Evolutionary conservation across 2,113 vertebrate genomes (phyloP).

Genomic region (Albula goreensis): DNA sequence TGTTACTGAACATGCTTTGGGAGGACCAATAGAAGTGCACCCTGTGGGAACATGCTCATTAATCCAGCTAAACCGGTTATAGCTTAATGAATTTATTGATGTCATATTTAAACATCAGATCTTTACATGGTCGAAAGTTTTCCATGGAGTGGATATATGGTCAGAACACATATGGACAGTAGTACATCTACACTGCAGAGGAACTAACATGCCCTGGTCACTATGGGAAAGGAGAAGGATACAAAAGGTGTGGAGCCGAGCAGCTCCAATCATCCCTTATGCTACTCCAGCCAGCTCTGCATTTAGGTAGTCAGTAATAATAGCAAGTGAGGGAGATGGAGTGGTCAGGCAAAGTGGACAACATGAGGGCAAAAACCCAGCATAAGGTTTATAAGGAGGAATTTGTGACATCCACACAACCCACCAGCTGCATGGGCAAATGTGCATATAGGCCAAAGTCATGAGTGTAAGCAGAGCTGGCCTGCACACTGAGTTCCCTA

Average conservation of each 20-base stretch:
- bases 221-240: not conserved
- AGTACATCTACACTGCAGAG: not conserved
- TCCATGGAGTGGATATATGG: too few species aligned
- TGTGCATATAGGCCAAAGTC: too few species aligned
- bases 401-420: too few species aligned
- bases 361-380: too few species aligned
- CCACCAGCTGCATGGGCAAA: too few species aligned
- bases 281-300: not conserved
- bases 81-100: not conserved
- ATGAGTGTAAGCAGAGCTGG: too few species aligned
- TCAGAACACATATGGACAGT: too few species aligned
- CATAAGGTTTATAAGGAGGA: too few species aligned
- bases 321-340: not conserved
- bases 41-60: not conserved
- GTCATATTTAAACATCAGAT: not conserved
- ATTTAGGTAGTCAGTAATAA: not conserved
- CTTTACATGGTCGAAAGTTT: not conserved
- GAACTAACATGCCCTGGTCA: not conserved
- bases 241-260: not conserved
- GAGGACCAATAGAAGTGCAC: not conserved
- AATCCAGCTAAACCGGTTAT: not conserved
- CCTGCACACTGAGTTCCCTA: too few species aligned
- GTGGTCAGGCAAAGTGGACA: too few species aligned
- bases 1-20: not conserved
- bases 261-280: not conserved